Evolutionary conservation across 2,113 vertebrate genomes (phyloP).

Genomic region (Penelope pileata): DNA sequence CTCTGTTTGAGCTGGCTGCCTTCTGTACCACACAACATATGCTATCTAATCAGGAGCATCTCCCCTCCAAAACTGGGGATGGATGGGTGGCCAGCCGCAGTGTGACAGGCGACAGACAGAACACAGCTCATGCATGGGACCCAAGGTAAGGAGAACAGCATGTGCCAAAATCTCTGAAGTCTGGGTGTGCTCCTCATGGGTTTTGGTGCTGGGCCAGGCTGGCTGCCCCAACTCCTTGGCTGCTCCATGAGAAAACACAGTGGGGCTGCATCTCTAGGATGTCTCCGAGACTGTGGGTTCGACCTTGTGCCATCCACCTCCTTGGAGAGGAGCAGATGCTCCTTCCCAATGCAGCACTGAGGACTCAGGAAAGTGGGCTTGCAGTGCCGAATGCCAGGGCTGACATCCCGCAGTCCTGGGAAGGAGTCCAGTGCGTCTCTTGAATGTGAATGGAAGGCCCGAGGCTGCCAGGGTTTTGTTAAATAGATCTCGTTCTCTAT

Average conservation of each 20-base stretch:
- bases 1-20: neutral
- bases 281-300: neutral
- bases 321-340: neutral
- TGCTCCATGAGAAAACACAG: neutral
- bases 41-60: neutral
- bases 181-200: neutral
- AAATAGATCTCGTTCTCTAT: constrained; percentile 19
- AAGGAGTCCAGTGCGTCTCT: neutral
- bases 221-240: neutral
- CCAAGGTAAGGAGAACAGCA: neutral
- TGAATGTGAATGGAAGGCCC: constrained; percentile 1
- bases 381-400: neutral
- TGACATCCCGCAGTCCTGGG: neutral
- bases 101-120: neutral
- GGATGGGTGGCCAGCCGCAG: neutral
- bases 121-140: rapidly evolving
- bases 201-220: neutral
- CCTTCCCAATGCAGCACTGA: neutral
- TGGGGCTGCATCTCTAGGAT: neutral
- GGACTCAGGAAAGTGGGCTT: neutral
- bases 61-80: neutral
- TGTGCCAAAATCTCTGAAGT: neutral
- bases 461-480: neutral
- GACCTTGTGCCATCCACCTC: neutral
- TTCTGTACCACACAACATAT: neutral